Evolutionary conservation across 2,888 invertebrate genomes (phyloP).

Genomic region (Agelastica alni): DNA sequence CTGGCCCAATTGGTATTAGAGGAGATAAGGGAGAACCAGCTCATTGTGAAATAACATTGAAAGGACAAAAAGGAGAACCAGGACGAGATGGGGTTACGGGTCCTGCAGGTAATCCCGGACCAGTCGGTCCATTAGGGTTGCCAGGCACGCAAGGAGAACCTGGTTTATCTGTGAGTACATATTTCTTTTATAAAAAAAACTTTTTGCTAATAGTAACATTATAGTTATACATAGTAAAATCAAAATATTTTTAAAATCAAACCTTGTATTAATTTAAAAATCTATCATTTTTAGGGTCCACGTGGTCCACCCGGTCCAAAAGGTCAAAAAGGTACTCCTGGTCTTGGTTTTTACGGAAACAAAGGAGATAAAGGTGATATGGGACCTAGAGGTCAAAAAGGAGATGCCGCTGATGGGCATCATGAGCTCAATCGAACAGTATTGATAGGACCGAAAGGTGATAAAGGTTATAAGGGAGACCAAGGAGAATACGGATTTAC

Average conservation of each 20-base stretch:
- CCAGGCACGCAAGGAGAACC: conserved; percentile 65
- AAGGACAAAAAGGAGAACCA: conserved; percentile 87
- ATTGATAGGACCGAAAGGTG: conserved; percentile 57
- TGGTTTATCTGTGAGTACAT: conserved; percentile 63
- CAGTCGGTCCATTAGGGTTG: conserved; percentile 64
- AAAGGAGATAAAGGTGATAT: conserved; percentile 59
- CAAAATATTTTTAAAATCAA: no score
- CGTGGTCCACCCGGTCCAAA: conserved; percentile 71
- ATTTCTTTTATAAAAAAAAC: no score
- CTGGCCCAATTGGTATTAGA: conserved; percentile 67
- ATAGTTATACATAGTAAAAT: no score
- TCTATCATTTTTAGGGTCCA: conserved; percentile 66
- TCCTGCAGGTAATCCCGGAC: conserved; percentile 66
- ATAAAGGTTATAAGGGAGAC: conserved; percentile 65
- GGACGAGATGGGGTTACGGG: conserved; percentile 76
- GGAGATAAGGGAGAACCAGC: conserved; percentile 85
- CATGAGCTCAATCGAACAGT: conserved; percentile 43
- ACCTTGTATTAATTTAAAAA: no score
- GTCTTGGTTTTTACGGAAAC: conserved; percentile 64
- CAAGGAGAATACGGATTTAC: conserved; percentile 64
- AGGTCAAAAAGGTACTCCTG: conserved; percentile 68
- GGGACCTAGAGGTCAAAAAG: conserved; percentile 65
- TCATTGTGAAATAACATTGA: conserved; percentile 68
- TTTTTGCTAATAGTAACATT: no score
- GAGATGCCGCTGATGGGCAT: conserved; percentile 57